Evolutionary conservation across 2,113 vertebrate species (phyloP), one percentile per base, ranked within the genome.

Genomic region (Coryphaenoides rupestris): DNA sequence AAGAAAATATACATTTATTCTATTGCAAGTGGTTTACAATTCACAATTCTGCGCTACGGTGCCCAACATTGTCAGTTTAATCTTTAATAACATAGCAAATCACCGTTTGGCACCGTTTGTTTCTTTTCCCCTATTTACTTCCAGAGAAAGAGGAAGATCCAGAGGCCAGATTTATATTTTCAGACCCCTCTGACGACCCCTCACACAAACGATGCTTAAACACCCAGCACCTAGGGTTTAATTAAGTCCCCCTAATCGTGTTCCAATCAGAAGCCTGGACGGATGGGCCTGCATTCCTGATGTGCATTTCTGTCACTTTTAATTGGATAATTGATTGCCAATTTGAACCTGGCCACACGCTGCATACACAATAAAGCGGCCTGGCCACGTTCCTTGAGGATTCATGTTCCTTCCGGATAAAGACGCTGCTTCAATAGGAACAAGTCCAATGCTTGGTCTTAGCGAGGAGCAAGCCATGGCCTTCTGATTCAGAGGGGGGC

Each of bases 301-400:
- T 91, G 89, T 88, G 87, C 88, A 86, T 89, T 90, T 90, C 89
- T 91, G 90, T 92, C 90, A 92, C 86, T 90, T 86, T 87, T 92
- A 92, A 92, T 91, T 91, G 89, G 90, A 90, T 91, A 92, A 91
- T 91, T 92, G 90, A 92, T 91, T 91, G 90, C 89, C 90, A 90
- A 90, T 92, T 90, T 91, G 86, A 90, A 88, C 89, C 88, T 88
- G 90, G 85, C 89, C 87, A 90, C 86, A 89, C 86, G 84, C 85
- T 89, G 89, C 89, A 91, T 91, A 89, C 89, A 89, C 89, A 92
- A 89, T 89, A 89, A 86, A 89, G 88, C 77, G 82, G 33, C 78
- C 84, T 89, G 87, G 89, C 87, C 80, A 81, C 73, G 89, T 87
- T 90, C 88, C 89, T 88, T 84, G 86, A 85, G 90, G 86, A 89